These are phyloP conservation scores for Montipora capricornis DNA, from an alignment of 64 coral and sea anemone genomes.

Conservation along the genomic window DNA sequence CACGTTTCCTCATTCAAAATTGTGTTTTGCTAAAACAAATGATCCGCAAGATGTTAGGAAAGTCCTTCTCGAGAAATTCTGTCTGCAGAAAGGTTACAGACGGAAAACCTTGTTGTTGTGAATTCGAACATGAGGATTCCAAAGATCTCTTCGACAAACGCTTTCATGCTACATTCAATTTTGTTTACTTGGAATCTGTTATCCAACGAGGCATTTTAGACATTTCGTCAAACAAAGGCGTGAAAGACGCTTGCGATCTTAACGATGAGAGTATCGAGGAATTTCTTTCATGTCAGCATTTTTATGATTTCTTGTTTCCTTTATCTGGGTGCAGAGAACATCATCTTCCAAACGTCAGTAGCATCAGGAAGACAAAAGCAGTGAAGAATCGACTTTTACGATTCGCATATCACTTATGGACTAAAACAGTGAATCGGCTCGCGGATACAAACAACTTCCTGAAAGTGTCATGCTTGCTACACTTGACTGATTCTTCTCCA, in stretches of 20 bases:
- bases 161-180: slow-evolving; percentile 62
- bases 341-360: not conserved
- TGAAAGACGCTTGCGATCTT: not conserved
- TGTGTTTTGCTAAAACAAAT: slow-evolving; percentile 51
- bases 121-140: slow-evolving; percentile 24
- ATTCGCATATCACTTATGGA: slow-evolving; percentile 53
- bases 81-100: slow-evolving; percentile 28
- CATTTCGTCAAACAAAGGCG: not conserved
- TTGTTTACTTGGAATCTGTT: slow-evolving; percentile 72
- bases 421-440: slow-evolving; percentile 2
- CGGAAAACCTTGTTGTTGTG: not conserved
- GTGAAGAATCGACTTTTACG: slow-evolving; percentile 45
- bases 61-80: slow-evolving; percentile 5
- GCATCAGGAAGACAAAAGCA: slow-evolving; percentile 13
- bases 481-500: slow-evolving; percentile 20
- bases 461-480: slow-evolving; percentile 70
- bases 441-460: slow-evolving; percentile 73
- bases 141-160: slow-evolving; percentile 42
- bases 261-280: not conserved
- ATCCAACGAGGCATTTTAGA: slow-evolving; percentile 42
- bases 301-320: slow-evolving; percentile 76
- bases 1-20: slow-evolving; percentile 17
- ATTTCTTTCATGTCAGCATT: slow-evolving; percentile 49
- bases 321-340: slow-evolving; percentile 26
- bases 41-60: slow-evolving; percentile 40